Evolutionary conservation across 1,140 invertebrate genomes (phyloP), one percentile per base, ranked within the genome.

Genomic region (Carposina sasakii): DNA sequence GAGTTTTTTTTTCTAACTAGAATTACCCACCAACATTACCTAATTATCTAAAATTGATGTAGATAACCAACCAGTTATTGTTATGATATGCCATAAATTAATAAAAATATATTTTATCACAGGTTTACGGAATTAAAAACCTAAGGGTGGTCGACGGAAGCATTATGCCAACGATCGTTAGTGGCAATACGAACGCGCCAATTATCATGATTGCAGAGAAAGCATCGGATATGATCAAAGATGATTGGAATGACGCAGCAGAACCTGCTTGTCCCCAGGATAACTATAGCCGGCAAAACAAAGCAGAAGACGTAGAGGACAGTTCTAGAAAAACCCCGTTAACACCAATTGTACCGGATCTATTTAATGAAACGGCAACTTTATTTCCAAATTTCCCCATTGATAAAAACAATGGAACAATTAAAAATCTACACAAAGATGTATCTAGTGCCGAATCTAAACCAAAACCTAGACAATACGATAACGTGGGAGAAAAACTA

Each of bases 191-290:
- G 2, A 95, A 95, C 57, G 93, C 93, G 0, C 93, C 94, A 0
- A 90, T 92, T 1, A 93, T 97, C 8, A 97, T 97, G 95, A 95
- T 98, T 19, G 96, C 87, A 0, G 96, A 98, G 64, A 97, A 96
- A 71, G 95, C 93, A 0, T 87, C 95, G 0, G 95, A 97, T 79
- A 83, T 97, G 79, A 92, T 98, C 6, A 94, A 94, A 66, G 85
- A 89, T 49, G 85, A 92, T 43, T 94, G 92, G 92, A 55, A 73
- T 8, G 63, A 78, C 2, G 12, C 40, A 6, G 52, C 40, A 6
- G 52, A 60, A 17, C 16, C 51, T 12, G n/a, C 23, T 26, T 57
- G 33, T 17, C 22, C 21, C n/a, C 3, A 59, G 60, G 13, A 44
- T 43, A 17, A 40, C 54, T 1, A 46, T 61, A 39, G 24, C 31